A percentile compares a stretch with the other conserved stretches of the same genome.
Conservation (phyloP, 2,113 vertebrate genomes). For the Pipa parva region DNA sequence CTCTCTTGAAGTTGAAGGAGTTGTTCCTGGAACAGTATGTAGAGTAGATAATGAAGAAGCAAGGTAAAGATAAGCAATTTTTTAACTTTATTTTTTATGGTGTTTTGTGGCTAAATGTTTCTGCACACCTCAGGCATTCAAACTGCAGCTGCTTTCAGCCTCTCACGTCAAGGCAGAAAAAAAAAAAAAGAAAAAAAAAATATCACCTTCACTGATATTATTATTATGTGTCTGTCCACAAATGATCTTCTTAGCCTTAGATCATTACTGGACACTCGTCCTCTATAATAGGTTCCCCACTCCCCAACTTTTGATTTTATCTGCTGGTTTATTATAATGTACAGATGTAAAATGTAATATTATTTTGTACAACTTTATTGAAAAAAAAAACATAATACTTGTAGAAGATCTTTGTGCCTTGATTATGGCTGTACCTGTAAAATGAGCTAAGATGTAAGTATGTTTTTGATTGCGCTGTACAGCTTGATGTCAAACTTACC, state of each 20-base stretch:
- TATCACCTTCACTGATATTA: constrained; percentile 64
- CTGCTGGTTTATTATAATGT: constrained; percentile 91
- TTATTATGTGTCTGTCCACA: constrained; percentile 68
- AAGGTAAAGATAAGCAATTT: constrained; percentile 57
- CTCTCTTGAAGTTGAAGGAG: constrained; percentile 24
- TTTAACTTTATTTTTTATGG: constrained; percentile 45
- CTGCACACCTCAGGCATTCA: constrained; percentile 73
- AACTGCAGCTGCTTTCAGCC: constrained; percentile 66
- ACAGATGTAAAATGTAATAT: constrained; percentile 95
- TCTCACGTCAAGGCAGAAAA: constrained; percentile 57
- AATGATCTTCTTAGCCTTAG: constrained; percentile 68
- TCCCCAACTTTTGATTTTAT: constrained; percentile 61
- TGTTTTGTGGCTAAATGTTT: constrained; percentile 55
- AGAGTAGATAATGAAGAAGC: constrained; percentile 56
- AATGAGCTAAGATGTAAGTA: constrained; percentile 92
- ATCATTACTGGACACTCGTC: constrained; percentile 60
- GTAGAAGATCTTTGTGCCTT: constrained; percentile 97
- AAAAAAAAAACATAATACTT: constrained; percentile 85
- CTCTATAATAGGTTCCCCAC: constrained; percentile 61
- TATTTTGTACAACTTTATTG: constrained; percentile 98
- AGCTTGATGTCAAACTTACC: constrained; percentile 88
- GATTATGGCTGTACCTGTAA: constrained; percentile 91
- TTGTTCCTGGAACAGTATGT: constrained; percentile 56
- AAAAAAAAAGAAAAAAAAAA: constrained; percentile 44
- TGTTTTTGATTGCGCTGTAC: constrained; percentile 90